Evolutionary conservation across 2,888 invertebrate genomes (phyloP).

Genomic region (Listrodromus nycthemerus): DNA sequence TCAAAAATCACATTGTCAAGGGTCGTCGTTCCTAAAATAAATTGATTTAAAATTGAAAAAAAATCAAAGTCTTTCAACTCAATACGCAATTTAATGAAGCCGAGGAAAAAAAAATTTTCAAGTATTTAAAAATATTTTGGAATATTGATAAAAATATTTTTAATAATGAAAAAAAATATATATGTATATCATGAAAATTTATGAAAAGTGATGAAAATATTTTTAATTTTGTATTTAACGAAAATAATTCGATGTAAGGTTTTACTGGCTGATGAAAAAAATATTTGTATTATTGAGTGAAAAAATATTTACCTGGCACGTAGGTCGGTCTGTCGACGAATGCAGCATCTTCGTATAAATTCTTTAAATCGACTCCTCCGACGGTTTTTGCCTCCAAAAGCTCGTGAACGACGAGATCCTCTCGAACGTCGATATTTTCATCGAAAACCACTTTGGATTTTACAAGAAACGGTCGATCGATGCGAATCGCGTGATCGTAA

Average conservation of each 20-base stretch:
- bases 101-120: conserved; percentile 2
- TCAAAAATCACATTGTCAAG: conserved; percentile 84
- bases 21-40: conserved; percentile 82
- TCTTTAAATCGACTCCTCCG: conserved; percentile 71
- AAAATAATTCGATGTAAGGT: no score
- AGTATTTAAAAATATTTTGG: no score
- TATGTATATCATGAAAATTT: no score
- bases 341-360: conserved; percentile 70
- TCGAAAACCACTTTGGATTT: conserved; percentile 71
- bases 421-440: conserved; percentile 67
- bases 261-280: no score
- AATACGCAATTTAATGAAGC: conserved; percentile 60
- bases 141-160: no score
- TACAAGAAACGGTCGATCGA: conserved; percentile 70
- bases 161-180: no score
- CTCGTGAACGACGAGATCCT: conserved; percentile 68
- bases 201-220: no score
- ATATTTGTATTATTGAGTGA: not conserved
- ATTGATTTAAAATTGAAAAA: not conserved
- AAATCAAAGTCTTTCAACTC: not conserved
- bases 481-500: conserved; percentile 72
- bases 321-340: conserved; percentile 70
- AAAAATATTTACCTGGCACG: conserved; percentile 71
- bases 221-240: no score
- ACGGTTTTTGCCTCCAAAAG: conserved; percentile 70